These are phyloP conservation scores for Anoplopoma fimbria DNA, from an alignment of 2,113 vertebrate genomes.

Conservation along the genomic window DNA sequence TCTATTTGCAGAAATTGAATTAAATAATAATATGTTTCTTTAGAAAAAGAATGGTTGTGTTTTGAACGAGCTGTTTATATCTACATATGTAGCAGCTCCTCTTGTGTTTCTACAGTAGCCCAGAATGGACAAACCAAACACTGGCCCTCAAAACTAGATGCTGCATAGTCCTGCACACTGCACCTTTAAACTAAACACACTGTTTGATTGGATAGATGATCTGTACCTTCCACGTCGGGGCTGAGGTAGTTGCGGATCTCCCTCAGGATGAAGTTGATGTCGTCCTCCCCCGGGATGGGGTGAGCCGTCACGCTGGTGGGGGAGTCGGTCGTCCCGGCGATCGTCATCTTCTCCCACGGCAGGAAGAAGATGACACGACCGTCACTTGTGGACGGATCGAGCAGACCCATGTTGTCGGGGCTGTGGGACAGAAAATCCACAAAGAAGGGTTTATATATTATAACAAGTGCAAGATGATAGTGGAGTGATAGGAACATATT, in stretches of 20 bases:
- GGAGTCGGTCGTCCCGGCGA: conserved; percentile 95
- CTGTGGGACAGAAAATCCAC: conserved; percentile 69
- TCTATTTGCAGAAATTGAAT: too few species aligned
- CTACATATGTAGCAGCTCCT: too few species aligned
- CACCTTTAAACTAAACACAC: too few species aligned
- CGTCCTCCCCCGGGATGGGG: conserved; percentile 89
- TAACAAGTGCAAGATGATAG: too few species aligned
- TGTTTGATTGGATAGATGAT: too few species aligned
- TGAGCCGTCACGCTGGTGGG: conserved; percentile 91
- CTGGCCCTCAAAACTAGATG: too few species aligned
- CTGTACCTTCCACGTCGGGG: conserved; percentile 88
- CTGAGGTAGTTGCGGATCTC: conserved; percentile 97
- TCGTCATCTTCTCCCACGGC: conserved; percentile 98
- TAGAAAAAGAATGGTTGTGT: too few species aligned
- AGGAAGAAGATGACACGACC: conserved; percentile 98
- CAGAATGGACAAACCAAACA: too few species aligned
- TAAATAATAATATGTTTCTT: too few species aligned
- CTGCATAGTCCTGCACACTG: too few species aligned
- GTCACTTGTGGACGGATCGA: conserved; percentile 96
- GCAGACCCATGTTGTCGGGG: conserved; percentile 97
- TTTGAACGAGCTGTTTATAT: too few species aligned
- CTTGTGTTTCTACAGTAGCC: too few species aligned
- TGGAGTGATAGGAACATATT: background rate
- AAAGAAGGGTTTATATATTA: background rate
- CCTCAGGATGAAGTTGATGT: conserved; percentile 95